Conservation (phyloP, 2,113 vertebrate species). For the Baryphthengus martii region DNA sequence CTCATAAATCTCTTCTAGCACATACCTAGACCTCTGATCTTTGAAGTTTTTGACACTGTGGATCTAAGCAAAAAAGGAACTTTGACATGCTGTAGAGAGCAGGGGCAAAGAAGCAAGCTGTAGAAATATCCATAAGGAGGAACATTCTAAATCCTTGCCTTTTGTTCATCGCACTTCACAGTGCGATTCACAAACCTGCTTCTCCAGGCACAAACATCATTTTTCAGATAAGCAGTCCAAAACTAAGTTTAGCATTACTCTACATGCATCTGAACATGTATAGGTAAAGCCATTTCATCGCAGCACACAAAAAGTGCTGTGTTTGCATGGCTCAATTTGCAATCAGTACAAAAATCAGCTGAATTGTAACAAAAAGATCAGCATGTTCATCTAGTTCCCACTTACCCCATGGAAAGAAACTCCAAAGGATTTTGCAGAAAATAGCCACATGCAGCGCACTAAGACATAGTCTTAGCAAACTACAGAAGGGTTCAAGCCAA, state of each 20-base stretch:
- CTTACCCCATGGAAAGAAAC: not conserved
- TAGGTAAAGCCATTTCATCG: not conserved
- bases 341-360: not conserved
- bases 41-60: not conserved
- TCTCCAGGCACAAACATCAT: not conserved
- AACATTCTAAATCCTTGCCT: not conserved
- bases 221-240: not conserved
- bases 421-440: not conserved
- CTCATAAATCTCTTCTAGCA: not conserved
- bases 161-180: not conserved
- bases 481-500: not conserved
- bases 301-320: not conserved
- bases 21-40: not conserved
- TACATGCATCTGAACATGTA: not conserved
- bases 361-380: not conserved
- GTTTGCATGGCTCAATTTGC: not conserved
- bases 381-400: not conserved
- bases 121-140: not conserved
- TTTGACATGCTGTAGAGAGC: not conserved
- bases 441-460: not conserved
- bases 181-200: not conserved
- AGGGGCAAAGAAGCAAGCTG: not conserved
- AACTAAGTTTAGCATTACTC: not conserved
- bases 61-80: not conserved
- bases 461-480: not conserved